Percentiles rank a stretch among this genome's conserved stretches.
Evolutionary conservation across 2,888 invertebrate species (phyloP).

Genomic region (Cephus pygmeus): DNA sequence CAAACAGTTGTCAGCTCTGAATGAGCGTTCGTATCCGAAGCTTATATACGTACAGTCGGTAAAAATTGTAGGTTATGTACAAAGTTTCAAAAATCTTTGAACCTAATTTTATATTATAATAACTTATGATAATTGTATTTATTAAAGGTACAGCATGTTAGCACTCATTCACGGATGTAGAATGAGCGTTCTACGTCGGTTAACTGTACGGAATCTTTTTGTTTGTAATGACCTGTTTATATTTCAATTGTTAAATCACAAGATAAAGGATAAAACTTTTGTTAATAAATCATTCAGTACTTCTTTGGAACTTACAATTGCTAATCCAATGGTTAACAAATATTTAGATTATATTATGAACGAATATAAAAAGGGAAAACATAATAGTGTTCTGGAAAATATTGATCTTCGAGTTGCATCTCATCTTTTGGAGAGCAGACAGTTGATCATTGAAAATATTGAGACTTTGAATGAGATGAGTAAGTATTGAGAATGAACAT

Average conservation of each 20-base stretch:
- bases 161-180: not conserved
- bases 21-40: not conserved
- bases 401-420: constrained; percentile 14
- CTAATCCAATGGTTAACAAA: constrained; percentile 31
- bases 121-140: not conserved
- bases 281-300: not conserved
- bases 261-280: not conserved
- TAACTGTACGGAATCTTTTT: not conserved
- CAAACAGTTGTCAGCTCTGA: not conserved
- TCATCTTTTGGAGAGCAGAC: constrained; percentile 70
- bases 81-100: not conserved
- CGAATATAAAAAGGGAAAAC: constrained; percentile 22
- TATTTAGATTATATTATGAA: constrained; percentile 41
- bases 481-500: constrained; percentile 52
- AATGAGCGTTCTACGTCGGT: not conserved
- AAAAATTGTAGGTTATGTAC: not conserved
- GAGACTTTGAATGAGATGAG: constrained; percentile 74
- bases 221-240: not conserved
- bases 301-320: constrained; percentile 6
- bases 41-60: not conserved
- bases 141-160: not conserved
- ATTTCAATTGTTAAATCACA: not conserved
- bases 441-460: constrained; percentile 72
- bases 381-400: constrained; percentile 12
- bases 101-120: not conserved